Evolutionary conservation across 2,797 vertebrate genomes (phyloP).

Genomic region (Tenualosa thibaudeaui): DNA sequence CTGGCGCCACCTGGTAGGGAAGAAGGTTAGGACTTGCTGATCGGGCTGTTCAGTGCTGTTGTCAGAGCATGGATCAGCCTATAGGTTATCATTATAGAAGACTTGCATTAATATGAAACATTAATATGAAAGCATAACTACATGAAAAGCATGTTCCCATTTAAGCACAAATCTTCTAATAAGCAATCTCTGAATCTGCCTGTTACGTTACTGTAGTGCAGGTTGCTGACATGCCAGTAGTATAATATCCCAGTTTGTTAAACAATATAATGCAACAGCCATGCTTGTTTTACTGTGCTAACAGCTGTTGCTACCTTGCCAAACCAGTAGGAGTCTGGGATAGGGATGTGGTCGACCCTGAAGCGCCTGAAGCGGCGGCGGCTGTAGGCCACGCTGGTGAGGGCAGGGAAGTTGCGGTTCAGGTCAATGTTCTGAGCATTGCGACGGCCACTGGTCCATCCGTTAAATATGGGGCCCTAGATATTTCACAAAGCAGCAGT

Average conservation of each 20-base stretch:
- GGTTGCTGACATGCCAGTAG: background rate
- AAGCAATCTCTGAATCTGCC: background rate
- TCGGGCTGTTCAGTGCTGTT: background rate
- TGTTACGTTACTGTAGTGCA: background rate
- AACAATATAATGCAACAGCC: too few relatives aligned
- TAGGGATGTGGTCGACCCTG: constrained; percentile 86
- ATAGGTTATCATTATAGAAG: too few relatives aligned
- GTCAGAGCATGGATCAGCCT: background rate
- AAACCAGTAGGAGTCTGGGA: constrained; percentile 92
- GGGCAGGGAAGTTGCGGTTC: constrained; percentile 96
- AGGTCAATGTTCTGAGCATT: constrained; percentile 93
- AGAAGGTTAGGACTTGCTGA: background rate
- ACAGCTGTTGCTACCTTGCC: constrained; percentile 77
- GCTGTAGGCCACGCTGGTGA: constrained; percentile 87
- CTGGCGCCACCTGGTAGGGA: constrained; percentile 85
- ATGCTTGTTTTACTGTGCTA: background rate
- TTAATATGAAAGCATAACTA: background rate
- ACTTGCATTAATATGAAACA: background rate
- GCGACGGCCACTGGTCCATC: constrained; percentile 88
- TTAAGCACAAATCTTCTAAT: too few relatives aligned
- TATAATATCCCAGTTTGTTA: too few relatives aligned
- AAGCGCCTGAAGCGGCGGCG: constrained; percentile 77
- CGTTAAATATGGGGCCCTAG: constrained; percentile 89
- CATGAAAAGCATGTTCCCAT: too few relatives aligned
- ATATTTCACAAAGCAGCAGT: constrained; percentile 34